Evolutionary conservation across 2,113 vertebrate species (phyloP).

Genomic region (Pteruthius melanotis): DNA sequence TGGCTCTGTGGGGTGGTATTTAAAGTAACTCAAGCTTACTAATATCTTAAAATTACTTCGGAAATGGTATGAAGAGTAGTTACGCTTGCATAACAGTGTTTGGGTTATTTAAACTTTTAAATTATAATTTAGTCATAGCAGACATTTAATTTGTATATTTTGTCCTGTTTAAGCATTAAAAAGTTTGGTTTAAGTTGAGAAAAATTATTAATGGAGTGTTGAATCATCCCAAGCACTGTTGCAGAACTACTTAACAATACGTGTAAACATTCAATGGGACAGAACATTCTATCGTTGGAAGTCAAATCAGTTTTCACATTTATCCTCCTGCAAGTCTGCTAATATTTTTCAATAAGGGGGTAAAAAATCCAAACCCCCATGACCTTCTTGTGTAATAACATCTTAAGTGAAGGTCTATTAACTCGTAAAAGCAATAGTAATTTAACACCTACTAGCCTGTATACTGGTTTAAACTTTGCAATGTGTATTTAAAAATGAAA

Average conservation of each 20-base stretch:
- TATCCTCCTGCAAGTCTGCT: neutral
- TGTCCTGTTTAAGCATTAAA: neutral
- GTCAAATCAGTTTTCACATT: neutral
- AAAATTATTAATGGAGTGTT: neutral
- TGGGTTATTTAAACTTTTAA: neutral
- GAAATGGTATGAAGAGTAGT: neutral
- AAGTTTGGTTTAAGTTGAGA: neutral
- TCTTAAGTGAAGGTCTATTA: neutral
- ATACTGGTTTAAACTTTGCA: neutral
- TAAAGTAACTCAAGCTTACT: neutral
- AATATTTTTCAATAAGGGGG: neutral
- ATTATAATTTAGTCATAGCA: neutral
- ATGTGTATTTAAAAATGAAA: neutral
- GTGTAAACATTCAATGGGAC: neutral
- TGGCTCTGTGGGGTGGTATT: neutral
- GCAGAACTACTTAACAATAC: neutral
- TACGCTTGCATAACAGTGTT: neutral
- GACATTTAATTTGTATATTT: neutral
- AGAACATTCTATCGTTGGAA: neutral
- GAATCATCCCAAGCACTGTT: neutral
- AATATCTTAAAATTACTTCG: neutral
- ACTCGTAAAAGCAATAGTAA: neutral
- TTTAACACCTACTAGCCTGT: neutral
- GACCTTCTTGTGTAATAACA: neutral
- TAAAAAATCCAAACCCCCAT: neutral